A percentile compares a stretch with the other conserved stretches of the same genome.
Evolutionary conservation across 1,140 invertebrate species (phyloP).

Genomic region (Drosophila eugracilis): DNA sequence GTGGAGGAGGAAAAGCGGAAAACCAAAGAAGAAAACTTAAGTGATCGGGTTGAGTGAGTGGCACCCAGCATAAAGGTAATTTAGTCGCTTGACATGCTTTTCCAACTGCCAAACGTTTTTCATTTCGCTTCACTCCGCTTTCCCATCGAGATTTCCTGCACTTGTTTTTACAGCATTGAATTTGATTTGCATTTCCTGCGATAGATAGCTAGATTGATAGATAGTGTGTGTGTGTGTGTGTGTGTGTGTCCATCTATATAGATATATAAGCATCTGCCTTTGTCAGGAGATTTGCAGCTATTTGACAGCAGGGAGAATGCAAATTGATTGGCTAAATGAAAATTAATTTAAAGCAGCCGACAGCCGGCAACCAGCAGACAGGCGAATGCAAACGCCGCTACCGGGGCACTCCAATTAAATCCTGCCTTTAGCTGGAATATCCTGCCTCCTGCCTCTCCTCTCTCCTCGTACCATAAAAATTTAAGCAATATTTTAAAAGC

Average conservation of each 20-base stretch:
- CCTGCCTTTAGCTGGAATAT: conserved; percentile 5
- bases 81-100: conserved; percentile 80
- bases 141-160: conserved; percentile 22
- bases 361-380: no score
- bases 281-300: conserved; percentile 34
- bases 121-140: conserved; percentile 15
- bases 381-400: not conserved
- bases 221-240: not conserved
- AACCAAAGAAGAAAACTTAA: not conserved
- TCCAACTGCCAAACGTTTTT: conserved; percentile 70
- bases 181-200: conserved; percentile 44
- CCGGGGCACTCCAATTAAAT: conserved; percentile 56
- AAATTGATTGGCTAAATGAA: conserved; percentile 38
- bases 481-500: conserved; percentile 79
- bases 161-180: conserved; percentile 38
- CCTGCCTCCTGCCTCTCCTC: no score
- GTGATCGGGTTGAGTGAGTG: conserved; percentile 12
- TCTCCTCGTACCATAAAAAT: conserved; percentile 42
- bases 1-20: conserved; percentile 1
- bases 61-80: conserved; percentile 61
- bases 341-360: conserved; percentile 37
- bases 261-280: conserved; percentile 23
- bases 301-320: conserved; percentile 26
- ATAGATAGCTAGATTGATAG: not conserved
- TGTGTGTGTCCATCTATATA: conserved; percentile 19